Evolutionary conservation across 2,888 invertebrate genomes (phyloP).

Genomic region (Trichogramma evanescens): DNA sequence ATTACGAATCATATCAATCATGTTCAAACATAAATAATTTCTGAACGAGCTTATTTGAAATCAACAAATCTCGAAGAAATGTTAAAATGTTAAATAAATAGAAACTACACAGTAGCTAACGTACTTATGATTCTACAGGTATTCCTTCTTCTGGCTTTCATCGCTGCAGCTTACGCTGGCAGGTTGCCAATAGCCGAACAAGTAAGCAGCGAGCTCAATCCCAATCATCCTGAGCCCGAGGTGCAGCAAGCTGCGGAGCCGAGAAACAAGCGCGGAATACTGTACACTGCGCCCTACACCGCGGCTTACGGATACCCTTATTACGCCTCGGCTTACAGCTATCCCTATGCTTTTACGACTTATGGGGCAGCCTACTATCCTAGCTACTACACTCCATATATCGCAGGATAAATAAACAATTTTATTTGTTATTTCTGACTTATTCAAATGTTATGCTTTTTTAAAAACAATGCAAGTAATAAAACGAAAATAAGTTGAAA

Average conservation of each 20-base stretch:
- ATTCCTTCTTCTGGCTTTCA: conserved; percentile 33
- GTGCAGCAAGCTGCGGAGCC: conserved; percentile 15
- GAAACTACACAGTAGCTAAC: not conserved
- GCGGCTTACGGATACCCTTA: conserved; percentile 29
- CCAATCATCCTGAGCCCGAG: conserved; percentile 21
- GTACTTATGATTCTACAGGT: conserved; percentile 24
- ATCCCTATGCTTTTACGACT: conserved; percentile 23
- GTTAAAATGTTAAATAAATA: not conserved
- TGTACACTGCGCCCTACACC: conserved; percentile 25
- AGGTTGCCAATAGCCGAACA: conserved; percentile 15
- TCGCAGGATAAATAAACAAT: conserved; percentile 23
- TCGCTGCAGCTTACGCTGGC: conserved; percentile 31
- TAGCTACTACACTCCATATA: conserved; percentile 29
- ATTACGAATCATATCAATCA: too few relatives aligned
- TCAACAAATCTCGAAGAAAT: not conserved
- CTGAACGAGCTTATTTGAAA: not conserved
- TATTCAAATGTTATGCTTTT: too few relatives aligned
- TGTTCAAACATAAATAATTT: not conserved
- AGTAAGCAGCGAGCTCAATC: conserved; percentile 7
- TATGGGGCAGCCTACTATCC: conserved; percentile 31
- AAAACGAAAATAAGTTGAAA: too few relatives aligned
- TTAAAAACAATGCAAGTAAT: too few relatives aligned
- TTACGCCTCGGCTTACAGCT: conserved; percentile 25
- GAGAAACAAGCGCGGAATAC: conserved; percentile 35
- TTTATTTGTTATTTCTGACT: too few relatives aligned